Conservation (phyloP, 2,797 vertebrate genomes). For the Meda fulgida region DNA sequence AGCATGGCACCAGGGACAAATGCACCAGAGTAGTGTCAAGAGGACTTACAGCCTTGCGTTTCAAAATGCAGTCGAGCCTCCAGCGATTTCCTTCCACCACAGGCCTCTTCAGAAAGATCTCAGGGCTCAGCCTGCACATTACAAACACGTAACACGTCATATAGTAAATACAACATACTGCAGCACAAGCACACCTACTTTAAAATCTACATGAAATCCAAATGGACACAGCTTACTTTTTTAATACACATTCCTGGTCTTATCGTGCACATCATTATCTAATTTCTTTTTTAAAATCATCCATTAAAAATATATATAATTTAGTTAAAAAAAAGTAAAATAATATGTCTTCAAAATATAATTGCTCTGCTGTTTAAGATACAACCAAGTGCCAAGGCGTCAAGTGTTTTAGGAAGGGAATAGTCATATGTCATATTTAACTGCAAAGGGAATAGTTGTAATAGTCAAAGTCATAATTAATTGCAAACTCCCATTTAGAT, state of each 20-base stretch:
- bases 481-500: slow-evolving; percentile 3
- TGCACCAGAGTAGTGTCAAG: neutral
- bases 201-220: neutral
- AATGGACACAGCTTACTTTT: slow-evolving; percentile 1
- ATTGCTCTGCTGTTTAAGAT: neutral
- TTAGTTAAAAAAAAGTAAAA: neutral
- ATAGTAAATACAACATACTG: neutral
- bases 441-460: neutral
- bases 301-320: neutral
- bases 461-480: neutral
- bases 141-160: neutral
- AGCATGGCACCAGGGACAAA: neutral
- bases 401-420: neutral
- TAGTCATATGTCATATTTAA: neutral
- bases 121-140: slow-evolving; percentile 89
- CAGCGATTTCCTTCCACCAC: slow-evolving; percentile 97
- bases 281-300: too few relatives aligned
- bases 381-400: neutral
- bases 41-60: slow-evolving; percentile 91
- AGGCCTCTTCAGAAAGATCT: slow-evolving; percentile 96
- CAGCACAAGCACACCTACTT: neutral
- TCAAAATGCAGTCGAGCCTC: slow-evolving; percentile 93
- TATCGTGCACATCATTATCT: neutral
- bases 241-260: neutral
- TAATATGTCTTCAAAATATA: neutral